Percentiles rank a stretch among this genome's conserved stretches.
phyloP scores from a whole-genome alignment of 1,140 invertebrate genomes.

The Colletes gigas region DNA sequence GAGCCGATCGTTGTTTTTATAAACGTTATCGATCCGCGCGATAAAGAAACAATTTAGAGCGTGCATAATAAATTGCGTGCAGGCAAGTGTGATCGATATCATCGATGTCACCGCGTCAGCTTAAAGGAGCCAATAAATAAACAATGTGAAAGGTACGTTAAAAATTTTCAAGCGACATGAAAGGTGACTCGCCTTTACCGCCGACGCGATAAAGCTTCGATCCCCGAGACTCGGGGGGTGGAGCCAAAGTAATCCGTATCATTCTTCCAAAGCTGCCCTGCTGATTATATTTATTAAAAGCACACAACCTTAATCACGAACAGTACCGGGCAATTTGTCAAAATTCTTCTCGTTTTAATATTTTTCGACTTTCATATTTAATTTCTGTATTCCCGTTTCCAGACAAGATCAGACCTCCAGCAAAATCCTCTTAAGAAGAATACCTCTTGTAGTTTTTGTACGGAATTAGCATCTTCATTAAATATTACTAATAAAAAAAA shows the following conservation, averaged over 20 bases:
- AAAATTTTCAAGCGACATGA: not conserved
- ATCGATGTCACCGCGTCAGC: not conserved
- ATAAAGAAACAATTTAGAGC: constrained; percentile 32
- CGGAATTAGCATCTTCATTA: too few species aligned
- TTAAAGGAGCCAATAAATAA: constrained; percentile 23
- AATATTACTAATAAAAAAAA: too few species aligned
- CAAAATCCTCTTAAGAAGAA: too few species aligned
- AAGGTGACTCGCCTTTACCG: not conserved
- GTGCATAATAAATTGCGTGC: constrained; percentile 27
- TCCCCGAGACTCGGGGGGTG: too few species aligned
- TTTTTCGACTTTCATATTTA: too few species aligned
- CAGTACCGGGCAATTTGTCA: too few species aligned
- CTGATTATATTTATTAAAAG: not conserved
- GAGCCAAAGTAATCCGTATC: not conserved
- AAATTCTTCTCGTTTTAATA: too few species aligned
- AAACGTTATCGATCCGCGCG: not conserved
- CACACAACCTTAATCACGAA: too few species aligned
- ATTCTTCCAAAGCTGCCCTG: not conserved
- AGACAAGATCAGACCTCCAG: too few species aligned
- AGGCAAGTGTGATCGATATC: constrained; percentile 7
- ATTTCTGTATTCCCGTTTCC: too few species aligned
- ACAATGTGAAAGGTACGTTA: constrained; percentile 19
- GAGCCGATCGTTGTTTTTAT: constrained; percentile 22
- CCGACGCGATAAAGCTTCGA: not conserved
- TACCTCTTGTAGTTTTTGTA: too few species aligned